A percentile compares a stretch with the other conserved stretches of the same genome.
phyloP scores from a whole-genome alignment of 2,797 vertebrate genomes.

The Sylvilagus floridanus region DNA sequence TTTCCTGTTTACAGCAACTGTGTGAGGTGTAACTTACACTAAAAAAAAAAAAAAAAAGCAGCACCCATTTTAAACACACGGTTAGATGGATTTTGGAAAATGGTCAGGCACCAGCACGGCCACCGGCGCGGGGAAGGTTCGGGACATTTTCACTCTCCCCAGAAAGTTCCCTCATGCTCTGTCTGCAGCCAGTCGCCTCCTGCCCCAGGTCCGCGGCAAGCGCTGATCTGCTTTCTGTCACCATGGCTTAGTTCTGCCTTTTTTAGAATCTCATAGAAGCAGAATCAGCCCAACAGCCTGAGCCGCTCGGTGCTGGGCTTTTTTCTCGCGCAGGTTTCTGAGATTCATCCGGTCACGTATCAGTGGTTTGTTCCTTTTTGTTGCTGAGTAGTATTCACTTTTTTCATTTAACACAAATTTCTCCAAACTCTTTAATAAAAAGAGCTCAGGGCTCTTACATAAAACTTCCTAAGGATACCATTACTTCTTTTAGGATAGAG shows the following conservation, averaged over 20 bases:
- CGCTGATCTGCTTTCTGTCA: not conserved
- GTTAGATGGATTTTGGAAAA: not conserved
- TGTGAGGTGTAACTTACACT: not conserved
- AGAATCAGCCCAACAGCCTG: not conserved
- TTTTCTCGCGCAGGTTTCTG: not conserved
- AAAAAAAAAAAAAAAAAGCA: not conserved
- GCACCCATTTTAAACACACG: not conserved
- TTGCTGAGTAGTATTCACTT: not conserved
- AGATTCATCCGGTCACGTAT: not conserved
- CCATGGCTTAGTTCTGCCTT: not conserved
- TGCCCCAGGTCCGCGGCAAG: not conserved
- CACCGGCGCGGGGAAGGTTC: not conserved
- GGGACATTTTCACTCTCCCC: not conserved
- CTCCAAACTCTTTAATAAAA: not conserved
- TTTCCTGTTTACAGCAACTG: not conserved
- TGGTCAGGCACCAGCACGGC: not conserved
- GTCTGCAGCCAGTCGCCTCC: not conserved
- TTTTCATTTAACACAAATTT: not conserved
- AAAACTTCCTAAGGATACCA: not conserved
- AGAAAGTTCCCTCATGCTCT: not conserved
- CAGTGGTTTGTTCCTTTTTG: not conserved
- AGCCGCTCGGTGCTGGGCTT: not conserved
- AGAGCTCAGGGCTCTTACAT: not conserved
- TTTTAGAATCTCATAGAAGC: conserved; percentile 39
- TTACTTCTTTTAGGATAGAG: conserved; percentile 62